These are phyloP conservation scores for Hypsibius dujardini DNA, from an alignment of 1,140 invertebrate genomes.

Conservation along the genomic window DNA sequence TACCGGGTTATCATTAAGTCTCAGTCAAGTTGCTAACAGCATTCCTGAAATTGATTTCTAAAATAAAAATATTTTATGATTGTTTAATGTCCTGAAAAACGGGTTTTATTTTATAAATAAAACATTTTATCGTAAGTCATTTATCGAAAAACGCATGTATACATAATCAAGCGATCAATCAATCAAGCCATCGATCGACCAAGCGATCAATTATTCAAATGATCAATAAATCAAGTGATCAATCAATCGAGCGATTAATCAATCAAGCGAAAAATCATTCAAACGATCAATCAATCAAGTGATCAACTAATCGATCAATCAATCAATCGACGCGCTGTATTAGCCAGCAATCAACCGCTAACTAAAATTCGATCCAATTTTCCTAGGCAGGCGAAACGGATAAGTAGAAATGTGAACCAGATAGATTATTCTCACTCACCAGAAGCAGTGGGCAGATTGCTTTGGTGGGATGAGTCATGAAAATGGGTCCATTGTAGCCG, in stretches of 20 bases:
- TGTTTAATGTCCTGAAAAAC: background rate
- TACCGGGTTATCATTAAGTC: constrained; percentile 7
- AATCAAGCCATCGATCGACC: too few relatives aligned
- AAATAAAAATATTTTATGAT: constrained; percentile 14
- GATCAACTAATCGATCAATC: too few relatives aligned
- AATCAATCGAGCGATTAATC: background rate
- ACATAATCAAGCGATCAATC: background rate
- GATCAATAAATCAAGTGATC: background rate
- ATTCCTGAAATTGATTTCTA: background rate
- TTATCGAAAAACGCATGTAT: background rate
- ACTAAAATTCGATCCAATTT: background rate
- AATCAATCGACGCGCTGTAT: too few relatives aligned
- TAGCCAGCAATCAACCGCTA: too few relatives aligned
- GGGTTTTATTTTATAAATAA: background rate
- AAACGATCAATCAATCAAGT: background rate
- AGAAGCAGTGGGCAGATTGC: constrained; percentile 94
- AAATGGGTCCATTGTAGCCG: constrained; percentile 93
- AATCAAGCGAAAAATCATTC: constrained; percentile 20
- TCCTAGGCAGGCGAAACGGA: background rate
- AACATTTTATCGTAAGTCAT: background rate
- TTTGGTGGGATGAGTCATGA: constrained; percentile 99
- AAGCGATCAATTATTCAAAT: too few relatives aligned
- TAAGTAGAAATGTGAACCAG: background rate
- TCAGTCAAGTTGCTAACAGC: background rate
- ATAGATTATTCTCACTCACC: constrained; percentile 34